Evolutionary conservation across 2,113 vertebrate species (phyloP).

Genomic region (Tapirus terrestris): DNA sequence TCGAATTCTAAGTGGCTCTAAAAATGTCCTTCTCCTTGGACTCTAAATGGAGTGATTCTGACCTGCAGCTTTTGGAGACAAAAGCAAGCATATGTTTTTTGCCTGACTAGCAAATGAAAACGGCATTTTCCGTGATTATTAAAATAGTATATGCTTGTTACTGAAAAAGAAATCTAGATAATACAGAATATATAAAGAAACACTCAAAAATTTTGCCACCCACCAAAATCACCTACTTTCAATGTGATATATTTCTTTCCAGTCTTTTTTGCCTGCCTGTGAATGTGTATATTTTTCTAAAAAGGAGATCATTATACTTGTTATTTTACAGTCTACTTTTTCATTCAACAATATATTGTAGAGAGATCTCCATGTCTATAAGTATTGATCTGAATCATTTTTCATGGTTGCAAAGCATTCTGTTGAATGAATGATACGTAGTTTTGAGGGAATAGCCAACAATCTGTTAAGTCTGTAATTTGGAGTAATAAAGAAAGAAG

Average conservation of each 20-base stretch:
- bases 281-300: not conserved
- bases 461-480: not conserved
- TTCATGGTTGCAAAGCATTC: not conserved
- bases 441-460: slow-evolving; percentile 2
- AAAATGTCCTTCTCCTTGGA: slow-evolving; percentile 6
- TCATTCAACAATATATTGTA: not conserved
- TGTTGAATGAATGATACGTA: not conserved
- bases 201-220: not conserved
- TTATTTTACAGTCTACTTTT: slow-evolving; percentile 18
- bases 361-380: not conserved
- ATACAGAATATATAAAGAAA: not conserved
- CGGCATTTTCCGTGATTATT: not conserved
- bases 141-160: not conserved
- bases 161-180: not conserved
- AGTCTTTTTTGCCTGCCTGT: not conserved
- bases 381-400: not conserved
- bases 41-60: not conserved
- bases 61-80: not conserved
- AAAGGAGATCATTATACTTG: slow-evolving; percentile 4
- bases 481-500: not conserved
- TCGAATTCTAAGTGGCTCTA: not conserved
- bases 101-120: slow-evolving; percentile 7
- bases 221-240: not conserved
- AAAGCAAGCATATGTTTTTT: not conserved
- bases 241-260: not conserved